These are phyloP conservation scores for Trachelipus rathkii DNA, from an alignment of 1,140 invertebrate genomes.

Conservation along the genomic window DNA sequence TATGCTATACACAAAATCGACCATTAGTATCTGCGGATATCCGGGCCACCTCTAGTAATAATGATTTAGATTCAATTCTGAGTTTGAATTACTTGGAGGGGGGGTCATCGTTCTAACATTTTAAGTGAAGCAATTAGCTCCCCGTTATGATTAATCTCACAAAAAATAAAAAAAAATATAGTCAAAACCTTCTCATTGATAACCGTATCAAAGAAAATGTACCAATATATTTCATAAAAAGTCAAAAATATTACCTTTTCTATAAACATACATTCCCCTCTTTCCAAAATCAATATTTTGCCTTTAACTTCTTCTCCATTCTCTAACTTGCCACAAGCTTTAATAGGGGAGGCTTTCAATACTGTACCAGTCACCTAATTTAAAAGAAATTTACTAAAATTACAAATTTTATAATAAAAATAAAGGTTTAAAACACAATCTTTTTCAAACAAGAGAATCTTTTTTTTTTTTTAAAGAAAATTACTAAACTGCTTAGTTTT, in stretches of 20 bases:
- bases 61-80: too few species aligned
- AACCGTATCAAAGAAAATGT: too few species aligned
- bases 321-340: slow-evolving; percentile 63
- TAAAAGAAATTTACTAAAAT: background rate
- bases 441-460: background rate
- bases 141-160: background rate
- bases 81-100: too few species aligned
- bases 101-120: too few species aligned
- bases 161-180: too few species aligned
- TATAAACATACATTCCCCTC: slow-evolving; percentile 92
- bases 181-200: too few species aligned
- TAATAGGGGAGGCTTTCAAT: slow-evolving; percentile 62
- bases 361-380: slow-evolving; percentile 58
- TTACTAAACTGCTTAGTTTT: background rate
- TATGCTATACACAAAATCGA: too few species aligned
- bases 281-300: slow-evolving; percentile 75
- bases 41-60: too few species aligned
- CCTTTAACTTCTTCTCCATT: slow-evolving; percentile 63
- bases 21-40: too few species aligned
- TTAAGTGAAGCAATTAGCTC: too few species aligned
- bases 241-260: slow-evolving; percentile 65
- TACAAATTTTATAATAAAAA: background rate
- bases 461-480: too few species aligned
- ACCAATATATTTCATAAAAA: background rate
- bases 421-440: background rate